Percentiles rank a stretch among this genome's conserved stretches.
Conservation (phyloP, 2,888 invertebrate species). For the Ectobius pallidus region DNA sequence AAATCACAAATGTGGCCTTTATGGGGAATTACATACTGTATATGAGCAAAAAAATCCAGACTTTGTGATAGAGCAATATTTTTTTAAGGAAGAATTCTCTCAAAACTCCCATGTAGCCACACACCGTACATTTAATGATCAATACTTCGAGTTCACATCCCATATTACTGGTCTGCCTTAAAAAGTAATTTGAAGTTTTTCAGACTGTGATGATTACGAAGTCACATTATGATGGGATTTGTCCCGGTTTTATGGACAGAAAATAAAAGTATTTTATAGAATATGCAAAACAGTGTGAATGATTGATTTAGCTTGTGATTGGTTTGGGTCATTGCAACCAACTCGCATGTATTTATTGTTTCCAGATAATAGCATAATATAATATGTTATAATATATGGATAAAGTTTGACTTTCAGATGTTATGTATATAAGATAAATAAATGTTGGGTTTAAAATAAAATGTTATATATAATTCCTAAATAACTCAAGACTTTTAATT, state of each 20-base stretch:
- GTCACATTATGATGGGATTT: not conserved
- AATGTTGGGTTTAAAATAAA: conserved; percentile 19
- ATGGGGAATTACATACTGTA: not conserved
- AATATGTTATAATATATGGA: not conserved
- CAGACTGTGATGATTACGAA: conserved; percentile 5
- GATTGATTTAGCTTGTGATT: conserved; percentile 10
- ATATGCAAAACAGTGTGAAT: not conserved
- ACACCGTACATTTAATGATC: too few species aligned
- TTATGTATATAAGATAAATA: conserved; percentile 21
- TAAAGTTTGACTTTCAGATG: conserved; percentile 13
- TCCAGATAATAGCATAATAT: conserved; percentile 5
- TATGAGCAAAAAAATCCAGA: not conserved
- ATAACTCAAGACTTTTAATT: not conserved
- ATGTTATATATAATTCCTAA: conserved; percentile 15
- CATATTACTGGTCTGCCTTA: conserved; percentile 11
- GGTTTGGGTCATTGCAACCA: conserved; percentile 14
- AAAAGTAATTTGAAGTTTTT: not conserved
- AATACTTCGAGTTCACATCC: not conserved
- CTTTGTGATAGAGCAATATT: conserved; percentile 15
- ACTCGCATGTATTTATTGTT: conserved; percentile 14
- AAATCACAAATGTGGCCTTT: conserved; percentile 9
- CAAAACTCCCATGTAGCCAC: not conserved
- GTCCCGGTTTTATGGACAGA: not conserved
- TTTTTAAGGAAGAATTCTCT: conserved; percentile 9
- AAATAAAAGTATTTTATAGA: conserved; percentile 11